phyloP scores from a whole-genome alignment of 1,140 invertebrate genomes.

The Dryas iulia region DNA sequence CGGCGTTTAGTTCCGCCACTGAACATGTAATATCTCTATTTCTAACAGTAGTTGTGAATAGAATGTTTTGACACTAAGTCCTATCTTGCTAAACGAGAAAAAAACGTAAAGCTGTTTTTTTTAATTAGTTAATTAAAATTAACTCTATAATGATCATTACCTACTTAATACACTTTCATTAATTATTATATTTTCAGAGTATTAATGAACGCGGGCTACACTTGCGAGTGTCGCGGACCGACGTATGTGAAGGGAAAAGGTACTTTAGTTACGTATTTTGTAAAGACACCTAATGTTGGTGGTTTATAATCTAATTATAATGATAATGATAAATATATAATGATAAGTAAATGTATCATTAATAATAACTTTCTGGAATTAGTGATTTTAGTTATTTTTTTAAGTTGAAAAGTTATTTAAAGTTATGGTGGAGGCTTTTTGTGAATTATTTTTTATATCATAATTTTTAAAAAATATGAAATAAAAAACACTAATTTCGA shows the following conservation, averaged over 20 bases:
- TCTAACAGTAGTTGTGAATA: too few species aligned
- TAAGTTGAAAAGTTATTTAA: neutral
- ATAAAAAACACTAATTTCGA: neutral
- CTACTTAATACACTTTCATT: too few species aligned
- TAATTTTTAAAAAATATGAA: neutral
- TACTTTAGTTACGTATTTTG: slow-evolving; percentile 94
- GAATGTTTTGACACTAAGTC: too few species aligned
- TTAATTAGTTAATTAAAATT: too few species aligned
- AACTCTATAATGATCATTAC: neutral
- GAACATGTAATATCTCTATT: too few species aligned
- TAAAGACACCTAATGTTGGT: slow-evolving; percentile 84
- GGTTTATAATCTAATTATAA: slow-evolving; percentile 13
- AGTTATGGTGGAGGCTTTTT: neutral
- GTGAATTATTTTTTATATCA: slow-evolving; percentile 10
- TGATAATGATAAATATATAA: neutral
- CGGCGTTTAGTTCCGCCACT: too few species aligned
- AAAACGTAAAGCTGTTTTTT: too few species aligned
- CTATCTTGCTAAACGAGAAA: too few species aligned
- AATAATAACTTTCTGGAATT: neutral
- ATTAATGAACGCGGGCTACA: slow-evolving; percentile 90
- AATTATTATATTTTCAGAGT: slow-evolving; percentile 74
- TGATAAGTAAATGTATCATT: neutral
- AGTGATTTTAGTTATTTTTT: neutral
- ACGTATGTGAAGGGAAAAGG: slow-evolving; percentile 97
- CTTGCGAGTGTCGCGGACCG: slow-evolving; percentile 91